Base-by-base conservation (phyloP, 2,797 vertebrate genomes). In the Propithecus perrieri region DNA sequence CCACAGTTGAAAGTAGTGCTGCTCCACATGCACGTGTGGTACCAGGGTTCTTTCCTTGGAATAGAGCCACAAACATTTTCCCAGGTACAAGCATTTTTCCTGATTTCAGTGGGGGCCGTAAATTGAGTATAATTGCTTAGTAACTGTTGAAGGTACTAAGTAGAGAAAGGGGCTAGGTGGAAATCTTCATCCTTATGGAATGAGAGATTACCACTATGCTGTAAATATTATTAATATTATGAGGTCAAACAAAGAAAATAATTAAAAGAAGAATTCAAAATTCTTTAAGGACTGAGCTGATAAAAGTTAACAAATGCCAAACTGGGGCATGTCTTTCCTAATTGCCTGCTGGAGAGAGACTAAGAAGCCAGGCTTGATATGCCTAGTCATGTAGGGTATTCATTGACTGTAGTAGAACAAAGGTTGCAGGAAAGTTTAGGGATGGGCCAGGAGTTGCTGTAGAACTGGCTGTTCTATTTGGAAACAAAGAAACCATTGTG, bases 401-500 rank as follows among this genome's bases (percentile, higher is more conserved):
- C 53, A 84, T 57, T 96, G 90, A 91, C 30, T 96, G 55, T 38
- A 81, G 33, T 12, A 71, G 87, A 92, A 97, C 88, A 95, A 97
- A 88, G 72, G 89, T 85, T 20, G 28, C 35, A 65, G 59, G 94
- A 67, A 96, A 95, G 93, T 81, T 97, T 80, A 67, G 50, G 65
- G 28, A 33, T 94, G 38, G 38, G 94, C 75, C 76, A 94, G 75
- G 59, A 67, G 94, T 85, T 96, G 88, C 94, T 93, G 86, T 53
- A 78, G 80, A 97, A 97, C 96, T 96, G 75, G 94, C 55, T 97
- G 93, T 97, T 97, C 96, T 85, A 85, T 93, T 92, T 95, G 38
- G 48, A 97, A 95, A 98, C 97, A 98, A 98, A 97, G 96, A 92
- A 89, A 5, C 95, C 79, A 94, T 94, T 98, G 93, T 97, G 94